phyloP scores from a whole-genome alignment of 2,888 invertebrate genomes.

The Cataglyphis livida region DNA sequence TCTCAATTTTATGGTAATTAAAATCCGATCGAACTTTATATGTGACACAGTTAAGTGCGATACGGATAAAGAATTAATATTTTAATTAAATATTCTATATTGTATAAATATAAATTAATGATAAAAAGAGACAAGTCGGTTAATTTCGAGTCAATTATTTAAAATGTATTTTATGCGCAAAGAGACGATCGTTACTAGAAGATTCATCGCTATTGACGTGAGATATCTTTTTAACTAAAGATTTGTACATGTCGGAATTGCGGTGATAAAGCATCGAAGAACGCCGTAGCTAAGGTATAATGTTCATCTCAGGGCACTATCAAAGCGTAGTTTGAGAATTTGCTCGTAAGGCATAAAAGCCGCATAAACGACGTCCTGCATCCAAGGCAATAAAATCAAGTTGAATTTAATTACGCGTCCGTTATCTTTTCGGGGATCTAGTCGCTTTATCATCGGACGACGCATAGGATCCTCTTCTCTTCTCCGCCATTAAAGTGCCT shows the following conservation, averaged over 20 bases:
- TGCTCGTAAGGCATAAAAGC: constrained; percentile 80
- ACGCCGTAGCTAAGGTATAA: constrained; percentile 70
- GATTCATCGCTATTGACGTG: constrained; percentile 11
- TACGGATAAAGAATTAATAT: background rate
- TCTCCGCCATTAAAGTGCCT: constrained; percentile 38
- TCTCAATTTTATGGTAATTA: background rate
- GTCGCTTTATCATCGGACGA: constrained; percentile 78
- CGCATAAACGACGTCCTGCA: constrained; percentile 77
- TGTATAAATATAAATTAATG: background rate
- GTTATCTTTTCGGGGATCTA: constrained; percentile 80
- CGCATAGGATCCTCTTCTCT: constrained; percentile 39
- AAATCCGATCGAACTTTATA: background rate
- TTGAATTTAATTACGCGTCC: constrained; percentile 82
- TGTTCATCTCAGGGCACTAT: constrained; percentile 72
- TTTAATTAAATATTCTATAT: background rate
- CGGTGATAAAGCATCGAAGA: constrained; percentile 75
- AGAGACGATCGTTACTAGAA: background rate
- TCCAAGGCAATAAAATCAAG: constrained; percentile 79
- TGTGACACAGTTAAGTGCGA: background rate
- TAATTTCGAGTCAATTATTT: constrained; percentile 6
- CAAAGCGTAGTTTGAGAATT: constrained; percentile 78
- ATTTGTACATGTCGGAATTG: constrained; percentile 67
- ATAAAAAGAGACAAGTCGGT: background rate
- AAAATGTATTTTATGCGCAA: background rate
- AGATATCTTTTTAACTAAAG: constrained; percentile 31